Percentiles rank a stretch among this genome's conserved stretches.
Conservation (phyloP, 1,140 invertebrate species). For the Musca domestica region DNA sequence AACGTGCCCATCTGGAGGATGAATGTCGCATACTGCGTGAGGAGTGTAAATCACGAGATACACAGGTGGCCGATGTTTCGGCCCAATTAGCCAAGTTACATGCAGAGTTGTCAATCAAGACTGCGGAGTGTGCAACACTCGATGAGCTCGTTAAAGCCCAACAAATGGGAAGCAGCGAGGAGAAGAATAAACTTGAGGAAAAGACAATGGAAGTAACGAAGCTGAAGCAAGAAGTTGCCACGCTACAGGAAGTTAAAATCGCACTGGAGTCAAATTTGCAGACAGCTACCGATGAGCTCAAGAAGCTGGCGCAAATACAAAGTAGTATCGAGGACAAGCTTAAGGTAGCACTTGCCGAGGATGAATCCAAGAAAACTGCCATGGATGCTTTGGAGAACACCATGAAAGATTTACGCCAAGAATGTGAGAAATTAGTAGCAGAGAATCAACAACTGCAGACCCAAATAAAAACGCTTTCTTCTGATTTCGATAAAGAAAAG, state of each 20-base stretch:
- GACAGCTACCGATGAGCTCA: conserved; percentile 43
- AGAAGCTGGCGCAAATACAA: conserved; percentile 47
- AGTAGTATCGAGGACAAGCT: conserved; percentile 76
- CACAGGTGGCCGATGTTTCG: conserved; percentile 36
- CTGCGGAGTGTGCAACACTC: conserved; percentile 46
- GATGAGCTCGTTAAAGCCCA: conserved; percentile 45
- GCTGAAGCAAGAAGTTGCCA: conserved; percentile 16
- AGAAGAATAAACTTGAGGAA: conserved; percentile 25
- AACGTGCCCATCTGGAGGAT: conserved; percentile 35
- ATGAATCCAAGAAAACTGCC: not conserved
- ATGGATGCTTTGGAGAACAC: not conserved
- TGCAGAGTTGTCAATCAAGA: conserved; percentile 50
- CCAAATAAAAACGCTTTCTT: not conserved
- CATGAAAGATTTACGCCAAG: conserved; percentile 17
- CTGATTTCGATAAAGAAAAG: conserved; percentile 6
- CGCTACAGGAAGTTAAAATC: conserved; percentile 42
- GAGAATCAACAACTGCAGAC: conserved; percentile 20
- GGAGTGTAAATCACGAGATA: conserved; percentile 37
- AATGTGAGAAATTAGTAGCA: not conserved
- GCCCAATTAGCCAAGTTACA: conserved; percentile 40
- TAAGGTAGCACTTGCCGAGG: conserved; percentile 61
- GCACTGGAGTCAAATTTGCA: conserved; percentile 48
- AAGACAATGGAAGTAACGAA: conserved; percentile 20
- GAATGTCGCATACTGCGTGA: conserved; percentile 41
- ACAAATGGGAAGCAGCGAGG: conserved; percentile 23